These are phyloP conservation scores for Drosophila multiciliata DNA, from an alignment of 2,888 invertebrate species.

Conservation along the genomic window DNA sequence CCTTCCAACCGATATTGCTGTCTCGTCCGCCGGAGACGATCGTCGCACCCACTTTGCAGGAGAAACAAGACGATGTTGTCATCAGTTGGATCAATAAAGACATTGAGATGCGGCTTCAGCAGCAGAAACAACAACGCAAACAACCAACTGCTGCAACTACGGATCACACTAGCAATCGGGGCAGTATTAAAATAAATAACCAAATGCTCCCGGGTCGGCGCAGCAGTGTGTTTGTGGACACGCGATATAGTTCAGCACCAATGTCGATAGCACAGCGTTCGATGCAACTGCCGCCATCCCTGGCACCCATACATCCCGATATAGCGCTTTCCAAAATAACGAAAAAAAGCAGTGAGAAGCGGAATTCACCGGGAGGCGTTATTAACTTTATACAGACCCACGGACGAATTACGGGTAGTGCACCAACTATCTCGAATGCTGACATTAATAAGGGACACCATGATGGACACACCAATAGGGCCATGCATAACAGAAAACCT, in stretches of 20 bases:
- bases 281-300: slow-evolving; percentile 55
- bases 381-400: slow-evolving; percentile 77
- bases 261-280: slow-evolving; percentile 67
- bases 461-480: slow-evolving; percentile 14
- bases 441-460: slow-evolving; percentile 13
- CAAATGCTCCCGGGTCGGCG: slow-evolving; percentile 47
- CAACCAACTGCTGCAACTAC: neutral
- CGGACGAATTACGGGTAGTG: slow-evolving; percentile 69
- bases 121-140: slow-evolving; percentile 23
- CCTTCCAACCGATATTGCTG: slow-evolving; percentile 60
- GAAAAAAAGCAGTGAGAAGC: slow-evolving; percentile 48
- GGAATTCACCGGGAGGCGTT: slow-evolving; percentile 67
- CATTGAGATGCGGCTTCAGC: slow-evolving; percentile 21
- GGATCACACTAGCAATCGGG: slow-evolving; percentile 20
- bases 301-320: slow-evolving; percentile 45
- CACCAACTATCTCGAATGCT: slow-evolving; percentile 46
- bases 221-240: slow-evolving; percentile 62
- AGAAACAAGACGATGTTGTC: slow-evolving; percentile 13
- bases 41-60: slow-evolving; percentile 25
- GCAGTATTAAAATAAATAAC: slow-evolving; percentile 23
- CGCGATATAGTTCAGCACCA: slow-evolving; percentile 63
- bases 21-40: slow-evolving; percentile 49
- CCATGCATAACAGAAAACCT: slow-evolving; percentile 9
- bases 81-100: slow-evolving; percentile 35
- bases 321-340: slow-evolving; percentile 29